Evolutionary conservation across 2,888 invertebrate species (phyloP), one percentile per base, ranked within the genome.

Genomic region (Sphaerophoria taeniata): DNA sequence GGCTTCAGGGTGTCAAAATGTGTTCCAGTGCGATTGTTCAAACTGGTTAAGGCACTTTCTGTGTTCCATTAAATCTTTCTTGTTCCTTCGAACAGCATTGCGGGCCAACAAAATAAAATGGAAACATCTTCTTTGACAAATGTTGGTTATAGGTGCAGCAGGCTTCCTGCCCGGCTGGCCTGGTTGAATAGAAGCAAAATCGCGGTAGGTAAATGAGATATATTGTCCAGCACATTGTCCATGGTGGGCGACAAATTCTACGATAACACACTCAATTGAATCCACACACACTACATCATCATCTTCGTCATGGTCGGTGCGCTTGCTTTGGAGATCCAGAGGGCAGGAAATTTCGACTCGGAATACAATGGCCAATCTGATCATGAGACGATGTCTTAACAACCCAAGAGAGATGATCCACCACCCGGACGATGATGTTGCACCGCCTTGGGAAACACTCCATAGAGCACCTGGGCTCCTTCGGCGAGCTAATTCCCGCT

Each of bases 251-350:
- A 84, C 84, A 80, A 80, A 84, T 76, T 75, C 67, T 39, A 51
- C 80, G 80, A 84, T 84, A 84, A 79, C 83, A 67, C 65, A 72
- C 77, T 69, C 67, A 82, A 82, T 82, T 82, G 81, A 82, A 82
- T 82, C 78, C 73, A 61, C 82, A 79, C 82, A 79, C 67, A 80
- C 83, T 74, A 67, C 80, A 84, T 80, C 84, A 79, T 84, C 39
- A 72, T 51, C 47, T 6, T 69, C 51, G 6, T 53, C 47, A 11
- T 45, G 31, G 11, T 53, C 24, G 24, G 31, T 16, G 33, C 43
- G 9, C 49, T 39, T 11, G 9, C 49, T 39, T 11, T 14, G 14
- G 7, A 9, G 11, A 3, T 11, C 43, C 61, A 12, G 33, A 34
- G 14, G n/a, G 33, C 33, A 31, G 12, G 6, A 36, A 47, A 3